Base-by-base conservation (phyloP, 2,888 invertebrate species). In the Acronicta psi region DNA sequence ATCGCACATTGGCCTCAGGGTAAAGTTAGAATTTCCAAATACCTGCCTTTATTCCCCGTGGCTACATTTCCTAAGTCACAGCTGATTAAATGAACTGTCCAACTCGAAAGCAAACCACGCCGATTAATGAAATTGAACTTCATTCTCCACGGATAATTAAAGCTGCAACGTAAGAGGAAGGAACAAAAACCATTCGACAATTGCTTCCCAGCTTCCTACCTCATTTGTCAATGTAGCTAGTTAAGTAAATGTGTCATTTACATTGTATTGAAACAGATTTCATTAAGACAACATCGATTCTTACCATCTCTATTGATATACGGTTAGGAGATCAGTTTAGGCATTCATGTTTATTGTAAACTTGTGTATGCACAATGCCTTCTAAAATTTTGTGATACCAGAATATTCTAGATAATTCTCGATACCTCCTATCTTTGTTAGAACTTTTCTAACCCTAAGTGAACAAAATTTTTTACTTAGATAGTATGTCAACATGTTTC, bases 101-200 rank as follows among this genome's bases (percentile, higher is more conserved):
- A 68, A 69, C 41, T 68, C 25, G n/a, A 17, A 17, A 51, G 18
- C 46, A 46, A 63, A 29, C 45, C 20, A 38, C 57, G 31, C 45
- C 57, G 50, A 71, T 60, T 71, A 69, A 69, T 69, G 18, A 47
- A 58, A 71, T 57, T 66, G 38, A 60, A 66, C 43, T 69, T 44
- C 47, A 51, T 46, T 47, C 17, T 42, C 40, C 56, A 49, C 42
- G 38, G 53, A 37, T 52, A 65, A 59, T 51, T 70, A 66, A 64
- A 69, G n/a, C 57, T 53, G 50, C 20, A 63, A 53, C 44, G 70
- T 47, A 41, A 37, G 51, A 45, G 45, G 36, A 31, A 45, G 13
- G 18, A 54, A 23, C 40, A 68, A 59, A 71, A 68, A 59, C 52
- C 59, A 64, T 59, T 64, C 42, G 52, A 64, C 52, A n/a, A 50